These are phyloP conservation scores for Ephialtes manifestator DNA, from an alignment of 2,888 invertebrate genomes.

Conservation along the genomic window DNA sequence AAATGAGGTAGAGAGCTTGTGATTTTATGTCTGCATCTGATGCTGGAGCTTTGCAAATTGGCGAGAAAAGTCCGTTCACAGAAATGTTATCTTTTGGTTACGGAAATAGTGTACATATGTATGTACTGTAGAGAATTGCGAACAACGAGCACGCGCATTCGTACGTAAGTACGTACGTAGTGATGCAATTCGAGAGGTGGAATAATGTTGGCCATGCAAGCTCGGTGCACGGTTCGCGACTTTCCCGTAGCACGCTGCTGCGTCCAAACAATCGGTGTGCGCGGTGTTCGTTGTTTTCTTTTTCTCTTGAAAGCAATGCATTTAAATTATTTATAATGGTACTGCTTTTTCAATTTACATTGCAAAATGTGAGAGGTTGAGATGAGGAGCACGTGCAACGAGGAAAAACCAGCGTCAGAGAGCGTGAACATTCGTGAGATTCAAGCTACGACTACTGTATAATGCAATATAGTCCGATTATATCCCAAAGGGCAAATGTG, in stretches of 20 bases:
- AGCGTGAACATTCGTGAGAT: neutral
- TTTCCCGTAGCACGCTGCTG: conserved; percentile 21
- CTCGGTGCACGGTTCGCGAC: conserved; percentile 11
- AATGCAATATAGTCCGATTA: neutral
- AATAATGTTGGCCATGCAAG: conserved; percentile 36
- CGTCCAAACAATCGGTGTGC: conserved; percentile 22
- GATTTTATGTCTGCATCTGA: neutral
- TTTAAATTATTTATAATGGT: conserved; percentile 81
- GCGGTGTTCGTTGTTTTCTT: conserved; percentile 32
- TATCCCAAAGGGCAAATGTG: no score
- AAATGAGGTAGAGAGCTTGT: no score
- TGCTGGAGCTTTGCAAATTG: neutral
- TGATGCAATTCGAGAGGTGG: conserved; percentile 16
- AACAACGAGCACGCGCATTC: neutral
- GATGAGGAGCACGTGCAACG: conserved; percentile 2
- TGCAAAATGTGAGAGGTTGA: conserved; percentile 67
- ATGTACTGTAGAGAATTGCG: neutral
- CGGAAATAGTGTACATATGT: neutral
- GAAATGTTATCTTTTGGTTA: neutral
- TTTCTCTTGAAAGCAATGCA: conserved; percentile 75
- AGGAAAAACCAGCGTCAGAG: neutral
- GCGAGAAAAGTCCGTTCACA: neutral
- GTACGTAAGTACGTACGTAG: conserved; percentile 27
- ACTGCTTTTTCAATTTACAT: conserved; percentile 78
- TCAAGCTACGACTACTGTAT: neutral